Evolutionary conservation across 2,113 vertebrate genomes (phyloP).

Genomic region (Paralichthys olivaceus): DNA sequence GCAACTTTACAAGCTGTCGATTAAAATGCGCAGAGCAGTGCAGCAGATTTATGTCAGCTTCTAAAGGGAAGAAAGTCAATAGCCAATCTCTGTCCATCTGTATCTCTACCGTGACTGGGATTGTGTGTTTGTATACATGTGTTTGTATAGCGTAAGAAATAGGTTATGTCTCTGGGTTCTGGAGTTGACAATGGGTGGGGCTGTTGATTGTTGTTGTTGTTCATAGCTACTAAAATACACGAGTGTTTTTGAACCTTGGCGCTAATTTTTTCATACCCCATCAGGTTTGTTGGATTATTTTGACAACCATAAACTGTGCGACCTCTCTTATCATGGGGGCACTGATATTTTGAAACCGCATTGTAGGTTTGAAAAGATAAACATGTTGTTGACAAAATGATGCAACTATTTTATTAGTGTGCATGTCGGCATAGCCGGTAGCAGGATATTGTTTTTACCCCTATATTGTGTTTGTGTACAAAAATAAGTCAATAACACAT

Average conservation of each 20-base stretch:
- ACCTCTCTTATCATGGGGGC: not conserved
- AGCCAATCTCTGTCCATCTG: conserved; percentile 43
- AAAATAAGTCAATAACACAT: too few relatives aligned
- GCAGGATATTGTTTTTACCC: too few relatives aligned
- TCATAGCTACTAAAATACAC: not conserved
- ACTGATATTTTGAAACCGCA: too few relatives aligned
- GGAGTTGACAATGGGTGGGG: not conserved
- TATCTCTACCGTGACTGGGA: not conserved
- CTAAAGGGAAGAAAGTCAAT: conserved; percentile 37
- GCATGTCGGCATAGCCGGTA: too few relatives aligned
- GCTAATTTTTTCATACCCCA: too few relatives aligned
- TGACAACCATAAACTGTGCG: too few relatives aligned
- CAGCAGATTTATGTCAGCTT: conserved; percentile 60
- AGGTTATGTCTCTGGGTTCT: conserved; percentile 10
- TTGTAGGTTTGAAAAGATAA: not conserved
- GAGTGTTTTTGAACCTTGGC: not conserved
- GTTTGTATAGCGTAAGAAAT: not conserved
- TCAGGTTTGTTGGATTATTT: too few relatives aligned
- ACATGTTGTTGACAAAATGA: not conserved
- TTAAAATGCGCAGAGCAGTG: conserved; percentile 64
- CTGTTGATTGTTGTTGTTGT: too few relatives aligned
- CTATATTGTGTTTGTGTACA: too few relatives aligned
- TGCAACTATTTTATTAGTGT: too few relatives aligned
- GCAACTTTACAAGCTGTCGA: conserved; percentile 61
- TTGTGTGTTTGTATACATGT: conserved; percentile 6